phyloP scores from a whole-genome alignment of 2,797 vertebrate genomes.

The Notoglanidium macrostoma region DNA sequence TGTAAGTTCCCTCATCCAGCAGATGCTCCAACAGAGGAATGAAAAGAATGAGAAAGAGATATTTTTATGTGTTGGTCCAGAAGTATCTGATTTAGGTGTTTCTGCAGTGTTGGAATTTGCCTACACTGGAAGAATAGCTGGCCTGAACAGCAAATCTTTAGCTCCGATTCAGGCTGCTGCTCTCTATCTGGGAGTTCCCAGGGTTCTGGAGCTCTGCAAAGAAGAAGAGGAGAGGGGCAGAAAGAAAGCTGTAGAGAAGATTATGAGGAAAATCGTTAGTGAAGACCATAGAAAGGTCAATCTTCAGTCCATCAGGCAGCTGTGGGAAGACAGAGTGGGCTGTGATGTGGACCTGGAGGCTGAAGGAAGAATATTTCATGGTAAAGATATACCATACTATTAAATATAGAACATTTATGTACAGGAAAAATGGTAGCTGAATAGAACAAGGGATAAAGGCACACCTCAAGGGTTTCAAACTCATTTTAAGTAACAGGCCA shows the following conservation, averaged over 20 bases:
- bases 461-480: background rate
- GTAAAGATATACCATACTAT: slow-evolving; percentile 72
- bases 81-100: slow-evolving; percentile 65
- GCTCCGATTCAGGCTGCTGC: slow-evolving; percentile 63
- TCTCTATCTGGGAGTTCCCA: slow-evolving; percentile 57
- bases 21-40: slow-evolving; percentile 47
- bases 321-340: slow-evolving; percentile 66
- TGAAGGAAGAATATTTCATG: slow-evolving; percentile 62
- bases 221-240: slow-evolving; percentile 31
- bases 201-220: slow-evolving; percentile 65
- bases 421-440: background rate
- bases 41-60: slow-evolving; percentile 23
- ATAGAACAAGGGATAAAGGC: background rate
- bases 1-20: slow-evolving; percentile 64
- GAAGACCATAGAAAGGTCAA: slow-evolving; percentile 61
- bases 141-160: slow-evolving; percentile 50
- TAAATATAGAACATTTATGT: slow-evolving; percentile 46
- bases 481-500: background rate
- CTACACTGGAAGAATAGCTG: slow-evolving; percentile 68
- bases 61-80: slow-evolving; percentile 59
- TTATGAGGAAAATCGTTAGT: slow-evolving; percentile 10
- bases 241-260: background rate
- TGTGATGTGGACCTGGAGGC: slow-evolving; percentile 74
- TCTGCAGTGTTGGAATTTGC: slow-evolving; percentile 73
- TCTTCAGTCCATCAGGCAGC: slow-evolving; percentile 61